A percentile compares a stretch with the other conserved stretches of the same genome.
Evolutionary conservation across 2,113 vertebrate species (phyloP).

Genomic region (Sterna hirundo): DNA sequence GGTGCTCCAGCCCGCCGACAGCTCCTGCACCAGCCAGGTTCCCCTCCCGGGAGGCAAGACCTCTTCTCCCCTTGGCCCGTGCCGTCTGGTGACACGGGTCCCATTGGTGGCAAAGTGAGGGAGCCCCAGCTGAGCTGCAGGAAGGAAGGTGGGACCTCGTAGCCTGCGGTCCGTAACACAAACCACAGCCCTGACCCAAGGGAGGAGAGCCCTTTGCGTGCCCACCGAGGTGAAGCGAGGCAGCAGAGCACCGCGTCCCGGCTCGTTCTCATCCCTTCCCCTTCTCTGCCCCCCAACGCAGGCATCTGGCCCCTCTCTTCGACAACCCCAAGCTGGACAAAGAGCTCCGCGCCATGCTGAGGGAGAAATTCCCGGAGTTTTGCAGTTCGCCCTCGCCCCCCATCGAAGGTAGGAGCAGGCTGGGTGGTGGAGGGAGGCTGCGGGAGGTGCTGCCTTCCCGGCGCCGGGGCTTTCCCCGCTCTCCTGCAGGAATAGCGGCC

Average conservation of each 20-base stretch:
- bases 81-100: neutral
- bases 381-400: constrained; percentile 92
- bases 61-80: neutral
- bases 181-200: neutral
- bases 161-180: rapidly evolving
- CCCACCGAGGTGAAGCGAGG: rapidly evolving
- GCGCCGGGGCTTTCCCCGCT: neutral
- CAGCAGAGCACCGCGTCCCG: rapidly evolving
- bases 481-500: neutral
- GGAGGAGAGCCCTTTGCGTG: neutral
- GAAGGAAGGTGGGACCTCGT: neutral
- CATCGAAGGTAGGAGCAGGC: constrained; percentile 79
- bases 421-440: rapidly evolving
- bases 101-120: neutral
- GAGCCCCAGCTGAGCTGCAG: neutral
- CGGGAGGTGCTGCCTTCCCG: rapidly evolving
- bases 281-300: neutral
- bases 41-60: neutral
- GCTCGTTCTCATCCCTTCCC: neutral
- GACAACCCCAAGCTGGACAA: constrained; percentile 97
- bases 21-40: neutral
- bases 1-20: neutral
- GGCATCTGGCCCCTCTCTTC: constrained; percentile 92
- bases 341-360: constrained; percentile 92
- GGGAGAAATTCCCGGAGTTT: constrained; percentile 96